A percentile compares a stretch with the other conserved stretches of the same genome.
These are phyloP conservation scores for Leptocoma aspasia DNA, from an alignment of 2,113 vertebrate species.

Conservation along the genomic window DNA sequence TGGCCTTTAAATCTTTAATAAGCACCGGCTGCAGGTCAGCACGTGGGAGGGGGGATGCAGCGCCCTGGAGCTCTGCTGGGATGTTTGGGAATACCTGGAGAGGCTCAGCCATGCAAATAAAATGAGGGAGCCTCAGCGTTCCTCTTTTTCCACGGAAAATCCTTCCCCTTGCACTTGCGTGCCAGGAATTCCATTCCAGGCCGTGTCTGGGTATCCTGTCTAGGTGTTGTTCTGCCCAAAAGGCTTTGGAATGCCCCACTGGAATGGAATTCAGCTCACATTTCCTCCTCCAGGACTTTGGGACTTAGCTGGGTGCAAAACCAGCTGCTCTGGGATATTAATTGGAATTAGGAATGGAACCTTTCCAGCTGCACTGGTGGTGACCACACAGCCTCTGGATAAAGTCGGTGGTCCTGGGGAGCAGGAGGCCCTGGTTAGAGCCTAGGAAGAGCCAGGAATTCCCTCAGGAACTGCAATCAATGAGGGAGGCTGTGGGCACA, in stretches of 20 bases:
- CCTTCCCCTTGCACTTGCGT: rapidly evolving
- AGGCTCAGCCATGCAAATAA: rapidly evolving
- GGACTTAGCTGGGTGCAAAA: not conserved
- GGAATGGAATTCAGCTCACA: not conserved
- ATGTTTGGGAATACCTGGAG: not conserved
- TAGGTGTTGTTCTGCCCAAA: not conserved
- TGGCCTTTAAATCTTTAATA: conserved; percentile 52
- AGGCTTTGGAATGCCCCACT: rapidly evolving
- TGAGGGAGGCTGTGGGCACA: rapidly evolving
- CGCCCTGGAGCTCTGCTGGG: not conserved
- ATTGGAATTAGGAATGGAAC: not conserved
- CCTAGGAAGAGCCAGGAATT: not conserved
- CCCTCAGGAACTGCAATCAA: not conserved
- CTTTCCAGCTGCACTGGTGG: rapidly evolving
- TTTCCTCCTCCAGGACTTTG: not conserved
- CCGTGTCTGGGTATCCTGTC: rapidly evolving
- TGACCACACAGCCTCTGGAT: not conserved
- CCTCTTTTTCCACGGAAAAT: not conserved
- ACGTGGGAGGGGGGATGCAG: not conserved
- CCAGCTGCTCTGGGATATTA: not conserved
- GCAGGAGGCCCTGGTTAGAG: not conserved
- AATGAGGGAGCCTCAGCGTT: rapidly evolving
- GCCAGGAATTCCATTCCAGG: not conserved
- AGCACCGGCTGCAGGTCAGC: not conserved
- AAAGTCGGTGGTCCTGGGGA: not conserved